phyloP scores from a whole-genome alignment of 2,113 vertebrate species.

The Pedetes capensis region DNA sequence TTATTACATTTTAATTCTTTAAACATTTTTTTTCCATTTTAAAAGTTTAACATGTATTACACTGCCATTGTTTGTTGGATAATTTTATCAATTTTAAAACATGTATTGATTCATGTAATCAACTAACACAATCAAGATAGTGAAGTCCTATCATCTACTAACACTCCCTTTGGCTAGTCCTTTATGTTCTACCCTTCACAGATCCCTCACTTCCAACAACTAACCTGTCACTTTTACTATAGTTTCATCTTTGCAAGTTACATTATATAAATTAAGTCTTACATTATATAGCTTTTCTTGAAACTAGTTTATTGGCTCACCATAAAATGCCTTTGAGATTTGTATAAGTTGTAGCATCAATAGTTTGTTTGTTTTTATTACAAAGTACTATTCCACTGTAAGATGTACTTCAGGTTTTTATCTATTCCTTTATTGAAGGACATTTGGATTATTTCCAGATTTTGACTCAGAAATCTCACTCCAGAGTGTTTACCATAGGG shows the following conservation, averaged over 20 bases:
- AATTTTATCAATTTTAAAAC: neutral
- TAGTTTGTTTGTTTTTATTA: neutral
- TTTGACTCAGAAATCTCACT: neutral
- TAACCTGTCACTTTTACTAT: neutral
- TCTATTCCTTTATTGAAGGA: neutral
- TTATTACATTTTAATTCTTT: neutral
- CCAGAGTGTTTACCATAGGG: neutral
- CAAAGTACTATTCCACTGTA: neutral
- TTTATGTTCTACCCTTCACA: neutral
- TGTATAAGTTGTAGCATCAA: neutral
- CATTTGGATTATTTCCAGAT: neutral
- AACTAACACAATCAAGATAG: neutral
- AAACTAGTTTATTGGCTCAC: neutral
- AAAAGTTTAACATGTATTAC: neutral
- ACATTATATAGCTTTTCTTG: neutral
- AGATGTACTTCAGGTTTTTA: too few relatives aligned
- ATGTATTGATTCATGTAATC: too few relatives aligned
- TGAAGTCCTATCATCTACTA: neutral
- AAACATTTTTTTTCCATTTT: neutral
- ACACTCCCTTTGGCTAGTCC: neutral
- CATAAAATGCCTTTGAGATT: neutral
- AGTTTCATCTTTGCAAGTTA: neutral
- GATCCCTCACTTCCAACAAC: neutral
- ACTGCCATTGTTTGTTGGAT: neutral
- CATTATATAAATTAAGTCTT: neutral